Evolutionary conservation across 1,140 invertebrate genomes (phyloP).

Genomic region (Lamellibrachia luymesi): DNA sequence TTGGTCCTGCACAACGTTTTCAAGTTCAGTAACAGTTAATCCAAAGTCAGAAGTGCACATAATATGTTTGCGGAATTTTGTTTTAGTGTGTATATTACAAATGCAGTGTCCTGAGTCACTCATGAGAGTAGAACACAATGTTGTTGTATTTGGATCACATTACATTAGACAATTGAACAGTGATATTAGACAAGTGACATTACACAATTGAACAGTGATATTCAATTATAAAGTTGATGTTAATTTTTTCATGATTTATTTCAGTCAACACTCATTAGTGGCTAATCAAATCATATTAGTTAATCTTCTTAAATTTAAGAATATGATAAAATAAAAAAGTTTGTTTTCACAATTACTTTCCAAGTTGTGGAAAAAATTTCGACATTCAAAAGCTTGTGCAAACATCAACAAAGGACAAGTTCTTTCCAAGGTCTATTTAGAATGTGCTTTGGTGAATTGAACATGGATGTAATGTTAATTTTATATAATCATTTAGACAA

Average conservation of each 20-base stretch:
- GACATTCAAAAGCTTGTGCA: too few species aligned
- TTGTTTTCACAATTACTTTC: too few species aligned
- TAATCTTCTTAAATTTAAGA: not conserved
- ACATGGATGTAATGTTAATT: too few species aligned
- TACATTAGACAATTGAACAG: not conserved
- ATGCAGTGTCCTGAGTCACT: too few species aligned
- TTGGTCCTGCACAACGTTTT: too few species aligned
- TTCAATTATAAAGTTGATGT: not conserved
- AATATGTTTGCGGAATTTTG: not conserved
- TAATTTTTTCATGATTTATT: not conserved
- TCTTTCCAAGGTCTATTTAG: too few species aligned
- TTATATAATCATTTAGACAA: not conserved
- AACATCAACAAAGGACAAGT: too few species aligned
- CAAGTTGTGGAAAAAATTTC: too few species aligned
- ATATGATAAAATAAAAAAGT: too few species aligned
- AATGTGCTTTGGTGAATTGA: too few species aligned
- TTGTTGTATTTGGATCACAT: not conserved
- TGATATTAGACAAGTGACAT: not conserved
- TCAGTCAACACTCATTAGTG: not conserved
- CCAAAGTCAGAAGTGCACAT: too few species aligned
- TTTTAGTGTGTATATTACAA: not conserved
- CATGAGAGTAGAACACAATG: not conserved
- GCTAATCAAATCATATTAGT: not conserved
- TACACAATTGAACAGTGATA: not conserved
- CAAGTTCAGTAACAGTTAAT: too few species aligned